Percentiles rank a stretch among this genome's conserved stretches.
Evolutionary conservation across 1,140 invertebrate species (phyloP).

Genomic region (Bacillus rossius): DNA sequence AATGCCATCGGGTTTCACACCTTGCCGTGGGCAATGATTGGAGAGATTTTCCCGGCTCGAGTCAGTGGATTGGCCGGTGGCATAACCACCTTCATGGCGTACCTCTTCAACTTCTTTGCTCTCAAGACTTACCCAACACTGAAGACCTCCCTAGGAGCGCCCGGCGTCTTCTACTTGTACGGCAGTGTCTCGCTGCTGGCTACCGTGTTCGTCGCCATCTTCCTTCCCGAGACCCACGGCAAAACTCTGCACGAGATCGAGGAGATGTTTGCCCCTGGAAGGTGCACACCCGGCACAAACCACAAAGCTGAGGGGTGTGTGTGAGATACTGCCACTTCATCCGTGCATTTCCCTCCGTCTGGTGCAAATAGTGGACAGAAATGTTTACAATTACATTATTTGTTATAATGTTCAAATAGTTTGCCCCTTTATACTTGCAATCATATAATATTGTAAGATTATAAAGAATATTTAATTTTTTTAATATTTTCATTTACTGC

Average conservation of each 20-base stretch:
- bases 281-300: no score
- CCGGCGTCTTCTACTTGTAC: constrained; percentile 67
- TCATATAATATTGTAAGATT: no score
- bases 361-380: no score
- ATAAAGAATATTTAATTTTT: no score
- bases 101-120: constrained; percentile 64
- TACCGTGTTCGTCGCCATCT: constrained; percentile 57
- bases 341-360: no score
- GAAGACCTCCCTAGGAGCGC: constrained; percentile 48
- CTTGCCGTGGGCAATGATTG: constrained; percentile 67
- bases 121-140: constrained; percentile 66
- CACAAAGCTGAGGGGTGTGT: no score
- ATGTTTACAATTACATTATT: no score
- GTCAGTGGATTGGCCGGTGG: constrained; percentile 61
- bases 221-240: constrained; percentile 76
- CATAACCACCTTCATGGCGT: constrained; percentile 56
- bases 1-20: constrained; percentile 57
- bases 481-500: no score
- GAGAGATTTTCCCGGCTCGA: constrained; percentile 63
- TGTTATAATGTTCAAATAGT: no score
- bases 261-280: background rate
- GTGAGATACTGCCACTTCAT: no score
- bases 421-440: no score
- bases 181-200: constrained; percentile 57
- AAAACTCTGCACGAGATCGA: constrained; percentile 40